Evolutionary conservation across 2,113 vertebrate genomes (phyloP), one percentile per base, ranked within the genome.

Genomic region (Lepisosteus oculatus): DNA sequence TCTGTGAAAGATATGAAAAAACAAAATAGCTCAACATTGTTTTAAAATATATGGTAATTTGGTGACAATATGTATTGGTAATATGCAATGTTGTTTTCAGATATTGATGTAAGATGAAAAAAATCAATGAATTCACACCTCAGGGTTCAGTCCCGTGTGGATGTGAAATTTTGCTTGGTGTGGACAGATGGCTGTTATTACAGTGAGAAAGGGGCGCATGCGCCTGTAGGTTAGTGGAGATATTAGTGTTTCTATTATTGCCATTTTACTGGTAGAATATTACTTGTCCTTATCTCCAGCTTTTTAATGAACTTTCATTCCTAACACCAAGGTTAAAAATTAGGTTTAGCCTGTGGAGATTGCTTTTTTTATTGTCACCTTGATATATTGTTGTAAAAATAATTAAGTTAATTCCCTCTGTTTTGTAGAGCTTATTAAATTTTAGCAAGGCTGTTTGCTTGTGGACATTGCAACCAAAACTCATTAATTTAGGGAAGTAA

Each of bases 241-340:
- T 51, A 61, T 61, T 41, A 67, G 43, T 47, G 57, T 61, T 44
- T 47, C 41, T 17, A 8, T 72, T 57, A 72, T 67, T 47, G 43
- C 47, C 41, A 43, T n/a, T 11, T 67, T 72, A 61, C 43, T 47
- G 47, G 55, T 9, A 47, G 44, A 3, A 15, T 43, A 67, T 72
- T 57, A 72, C 13, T 72, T 65, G 45, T 72, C 15, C 55, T 67
- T 67, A 41, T 61, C 55, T 13, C 43, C n/a, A 41, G 13, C 65
- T 61, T 51, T 42, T 14, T 70, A 61, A 62, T 70, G 43, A 70
- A 56, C 43, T 70, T 59, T 8, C 71, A 44, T 67, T 72, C 62
- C 43, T 55, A 67, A 55, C 55, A 29, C n/a, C 71, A 67, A 17
- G 71, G n/a, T 47, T 47, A 67, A 67, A 72, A 72, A 51, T 47